phyloP scores from a whole-genome alignment of 2,888 invertebrate genomes.

The Heteromyza rotundicornis region DNA sequence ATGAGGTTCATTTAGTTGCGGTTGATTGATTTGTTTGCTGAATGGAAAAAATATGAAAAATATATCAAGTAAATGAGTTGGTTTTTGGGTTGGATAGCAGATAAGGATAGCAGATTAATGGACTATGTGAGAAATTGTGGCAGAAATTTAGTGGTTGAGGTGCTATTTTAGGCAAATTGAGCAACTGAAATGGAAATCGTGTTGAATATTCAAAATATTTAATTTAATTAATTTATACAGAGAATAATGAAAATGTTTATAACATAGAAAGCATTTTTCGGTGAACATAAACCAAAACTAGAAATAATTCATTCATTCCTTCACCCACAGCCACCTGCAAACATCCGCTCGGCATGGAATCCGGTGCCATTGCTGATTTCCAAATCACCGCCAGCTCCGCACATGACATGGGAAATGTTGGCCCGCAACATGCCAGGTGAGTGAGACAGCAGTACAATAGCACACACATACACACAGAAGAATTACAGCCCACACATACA shows the following conservation, averaged over 20 bases:
- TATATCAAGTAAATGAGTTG: too few relatives aligned
- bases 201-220: too few relatives aligned
- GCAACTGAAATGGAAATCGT: too few relatives aligned
- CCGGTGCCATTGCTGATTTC: constrained; percentile 76
- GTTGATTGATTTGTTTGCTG: constrained; percentile 18
- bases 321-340: constrained; percentile 74
- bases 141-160: too few relatives aligned
- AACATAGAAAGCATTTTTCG: too few relatives aligned
- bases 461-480: constrained; percentile 1
- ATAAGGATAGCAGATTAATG: too few relatives aligned
- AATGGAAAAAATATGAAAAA: too few relatives aligned
- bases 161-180: too few relatives aligned
- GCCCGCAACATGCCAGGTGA: constrained; percentile 83
- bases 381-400: constrained; percentile 82
- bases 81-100: too few relatives aligned
- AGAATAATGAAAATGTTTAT: background rate
- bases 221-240: too few relatives aligned
- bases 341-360: constrained; percentile 80
- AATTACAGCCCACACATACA: constrained; percentile 12
- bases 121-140: too few relatives aligned
- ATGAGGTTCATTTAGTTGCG: constrained; percentile 9
- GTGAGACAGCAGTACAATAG: constrained; percentile 47
- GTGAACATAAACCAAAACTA: background rate
- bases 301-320: constrained; percentile 13
- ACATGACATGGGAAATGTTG: constrained; percentile 80